Percentiles rank a stretch among this genome's conserved stretches.
Evolutionary conservation across 2,888 invertebrate species (phyloP).

Genomic region (Aleiodes testaceus): DNA sequence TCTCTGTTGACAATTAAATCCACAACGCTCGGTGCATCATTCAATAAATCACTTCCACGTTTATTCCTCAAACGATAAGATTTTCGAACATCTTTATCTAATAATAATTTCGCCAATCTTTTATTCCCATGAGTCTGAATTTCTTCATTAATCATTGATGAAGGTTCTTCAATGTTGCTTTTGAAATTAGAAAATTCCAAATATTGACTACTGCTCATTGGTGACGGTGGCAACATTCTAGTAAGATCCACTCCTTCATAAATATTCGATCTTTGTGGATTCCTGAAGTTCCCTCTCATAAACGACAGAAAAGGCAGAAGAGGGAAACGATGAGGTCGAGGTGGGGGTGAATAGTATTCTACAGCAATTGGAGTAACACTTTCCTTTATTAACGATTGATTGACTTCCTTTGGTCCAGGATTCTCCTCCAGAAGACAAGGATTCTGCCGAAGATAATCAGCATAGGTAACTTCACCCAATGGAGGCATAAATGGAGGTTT

Average conservation of each 20-base stretch:
- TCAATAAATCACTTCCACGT: conserved; percentile 53
- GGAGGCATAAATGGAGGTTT: conserved; percentile 49
- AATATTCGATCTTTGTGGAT: conserved; percentile 2
- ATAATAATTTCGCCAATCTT: not conserved
- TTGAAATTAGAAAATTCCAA: conserved; percentile 44
- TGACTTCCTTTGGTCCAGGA: conserved; percentile 29
- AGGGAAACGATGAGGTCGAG: conserved; percentile 34
- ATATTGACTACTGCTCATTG: conserved; percentile 52
- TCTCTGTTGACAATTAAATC: conserved; percentile 61
- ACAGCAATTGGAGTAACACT: conserved; percentile 17
- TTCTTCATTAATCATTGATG: conserved; percentile 63
- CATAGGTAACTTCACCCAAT: conserved; percentile 50
- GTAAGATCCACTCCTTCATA: conserved; percentile 30
- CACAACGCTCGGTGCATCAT: conserved; percentile 57
- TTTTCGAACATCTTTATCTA: not conserved
- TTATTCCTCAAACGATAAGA: conserved; percentile 34
- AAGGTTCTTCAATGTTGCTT: conserved; percentile 36
- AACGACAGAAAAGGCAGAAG: conserved; percentile 9
- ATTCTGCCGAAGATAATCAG: conserved; percentile 48
- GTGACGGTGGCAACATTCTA: conserved; percentile 56
- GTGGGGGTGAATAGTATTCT: conserved; percentile 36
- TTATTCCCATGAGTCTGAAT: conserved; percentile 25
- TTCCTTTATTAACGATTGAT: not conserved
- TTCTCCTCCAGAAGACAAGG: conserved; percentile 51
- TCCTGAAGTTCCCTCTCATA: not conserved